A percentile compares a stretch with the other conserved stretches of the same genome.
These are phyloP conservation scores for Platerodrilus igneus DNA, from an alignment of 2,888 invertebrate genomes.

Conservation along the genomic window DNA sequence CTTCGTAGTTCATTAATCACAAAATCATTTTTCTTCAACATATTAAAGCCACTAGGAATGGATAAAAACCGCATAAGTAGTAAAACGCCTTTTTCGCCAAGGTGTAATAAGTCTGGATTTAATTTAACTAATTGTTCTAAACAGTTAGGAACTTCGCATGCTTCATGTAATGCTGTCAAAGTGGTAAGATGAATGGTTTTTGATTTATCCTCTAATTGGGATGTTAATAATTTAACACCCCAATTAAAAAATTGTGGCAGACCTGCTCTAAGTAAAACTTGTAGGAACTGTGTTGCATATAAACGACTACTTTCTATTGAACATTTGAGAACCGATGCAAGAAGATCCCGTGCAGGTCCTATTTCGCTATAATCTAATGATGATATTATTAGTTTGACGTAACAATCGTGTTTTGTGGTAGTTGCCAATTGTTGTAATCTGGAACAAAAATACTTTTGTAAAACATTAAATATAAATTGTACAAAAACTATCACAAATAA, in stretches of 20 bases:
- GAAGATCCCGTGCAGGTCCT: conserved; percentile 64
- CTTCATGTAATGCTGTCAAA: conserved; percentile 81
- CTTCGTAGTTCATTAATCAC: conserved; percentile 70
- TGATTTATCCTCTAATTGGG: conserved; percentile 80
- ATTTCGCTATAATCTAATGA: conserved; percentile 83
- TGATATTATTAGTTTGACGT: conserved; percentile 89
- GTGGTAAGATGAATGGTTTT: conserved; percentile 76
- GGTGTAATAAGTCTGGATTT: conserved; percentile 62
- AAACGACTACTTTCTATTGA: conserved; percentile 61
- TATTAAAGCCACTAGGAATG: conserved; percentile 63
- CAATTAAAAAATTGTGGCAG: conserved; percentile 73
- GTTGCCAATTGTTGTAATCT: conserved; percentile 77
- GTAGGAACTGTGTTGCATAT: conserved; percentile 88
- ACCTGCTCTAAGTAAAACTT: conserved; percentile 76
- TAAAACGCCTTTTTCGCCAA: conserved; percentile 75
- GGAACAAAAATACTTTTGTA: conserved; percentile 36
- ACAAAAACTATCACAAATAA: no score
- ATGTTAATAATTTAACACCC: conserved; percentile 80
- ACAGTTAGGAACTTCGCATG: conserved; percentile 80
- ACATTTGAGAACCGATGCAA: conserved; percentile 55
- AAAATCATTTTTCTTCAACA: conserved; percentile 58
- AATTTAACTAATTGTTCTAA: conserved; percentile 71
- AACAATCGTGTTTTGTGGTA: conserved; percentile 82
- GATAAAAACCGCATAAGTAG: conserved; percentile 73
- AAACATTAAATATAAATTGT: no score